A percentile compares a stretch with the other conserved stretches of the same genome.
Evolutionary conservation across 2,888 invertebrate genomes (phyloP).

Genomic region (Biston betularia): DNA sequence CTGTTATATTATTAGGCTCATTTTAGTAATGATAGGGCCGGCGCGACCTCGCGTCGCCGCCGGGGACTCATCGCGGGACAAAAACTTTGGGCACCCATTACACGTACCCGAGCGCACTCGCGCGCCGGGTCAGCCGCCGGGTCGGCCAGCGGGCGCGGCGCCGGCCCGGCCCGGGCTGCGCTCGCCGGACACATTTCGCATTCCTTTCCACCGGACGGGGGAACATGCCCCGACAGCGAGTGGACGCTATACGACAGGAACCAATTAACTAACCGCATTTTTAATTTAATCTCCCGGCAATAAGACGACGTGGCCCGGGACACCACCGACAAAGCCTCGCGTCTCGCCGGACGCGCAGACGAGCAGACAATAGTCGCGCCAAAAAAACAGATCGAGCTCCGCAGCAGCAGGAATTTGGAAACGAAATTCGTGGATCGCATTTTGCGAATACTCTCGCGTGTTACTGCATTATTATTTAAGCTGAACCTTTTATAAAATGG

Average conservation of each 20-base stretch:
- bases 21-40: conserved; percentile 83
- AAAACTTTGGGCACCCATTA: conserved; percentile 81
- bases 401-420: conserved; percentile 77
- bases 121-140: conserved; percentile 46
- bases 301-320: conserved; percentile 41
- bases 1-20: conserved; percentile 85
- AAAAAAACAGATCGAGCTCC: conserved; percentile 71
- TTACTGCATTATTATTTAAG: conserved; percentile 86
- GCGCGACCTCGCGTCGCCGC: conserved; percentile 75
- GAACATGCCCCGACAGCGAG: conserved; percentile 39
- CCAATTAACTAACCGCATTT: conserved; percentile 66
- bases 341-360: conserved; percentile 59
- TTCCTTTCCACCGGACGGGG: conserved; percentile 38
- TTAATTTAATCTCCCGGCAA: conserved; percentile 52
- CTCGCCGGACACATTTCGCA: conserved; percentile 39
- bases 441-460: conserved; percentile 85
- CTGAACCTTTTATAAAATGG: conserved; percentile 79
- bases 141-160: no score
- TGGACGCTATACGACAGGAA: conserved; percentile 54
- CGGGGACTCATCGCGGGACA: conserved; percentile 76
- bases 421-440: conserved; percentile 84
- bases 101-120: conserved; percentile 51
- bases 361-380: conserved; percentile 77
- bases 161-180: conserved; percentile 6
- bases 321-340: conserved; percentile 59